Evolutionary conservation across 1,140 invertebrate species (phyloP).

Genomic region (Neelides sp.): DNA sequence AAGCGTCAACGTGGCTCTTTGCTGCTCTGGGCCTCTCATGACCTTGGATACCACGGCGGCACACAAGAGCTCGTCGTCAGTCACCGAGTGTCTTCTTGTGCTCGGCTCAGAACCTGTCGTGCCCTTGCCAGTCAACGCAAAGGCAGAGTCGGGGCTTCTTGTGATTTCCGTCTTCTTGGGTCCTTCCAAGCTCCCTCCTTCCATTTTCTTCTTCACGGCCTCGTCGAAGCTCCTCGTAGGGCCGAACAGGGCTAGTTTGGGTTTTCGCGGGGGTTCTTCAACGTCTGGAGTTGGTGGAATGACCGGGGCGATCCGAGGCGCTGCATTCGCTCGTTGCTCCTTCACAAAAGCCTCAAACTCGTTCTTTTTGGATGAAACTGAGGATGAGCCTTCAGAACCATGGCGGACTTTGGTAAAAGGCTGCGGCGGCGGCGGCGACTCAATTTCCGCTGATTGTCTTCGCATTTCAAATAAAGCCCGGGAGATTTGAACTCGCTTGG

Average conservation of each 20-base stretch:
- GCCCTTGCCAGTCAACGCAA: too few species aligned
- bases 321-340: not conserved
- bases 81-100: conserved; percentile 1
- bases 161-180: conserved; percentile 12
- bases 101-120: conserved; percentile 12
- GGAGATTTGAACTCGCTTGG: conserved; percentile 3
- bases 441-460: too few species aligned
- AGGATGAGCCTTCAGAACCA: too few species aligned
- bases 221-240: conserved; percentile 22
- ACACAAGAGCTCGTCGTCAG: not conserved
- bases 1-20: conserved; percentile 21
- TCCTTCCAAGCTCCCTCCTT: conserved; percentile 1
- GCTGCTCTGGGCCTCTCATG: conserved; percentile 28
- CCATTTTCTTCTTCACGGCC: conserved; percentile 9
- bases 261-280: not conserved
- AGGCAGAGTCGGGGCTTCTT: conserved; percentile 12
- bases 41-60: conserved; percentile 22
- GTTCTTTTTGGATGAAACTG: too few species aligned
- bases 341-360: too few species aligned
- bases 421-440: too few species aligned
- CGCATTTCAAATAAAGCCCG: conserved; percentile 9
- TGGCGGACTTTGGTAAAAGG: too few species aligned
- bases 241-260: conserved; percentile 15
- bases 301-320: not conserved
- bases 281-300: not conserved